Conservation (phyloP, 1,140 invertebrate species). For the Drosophila insularis region DNA sequence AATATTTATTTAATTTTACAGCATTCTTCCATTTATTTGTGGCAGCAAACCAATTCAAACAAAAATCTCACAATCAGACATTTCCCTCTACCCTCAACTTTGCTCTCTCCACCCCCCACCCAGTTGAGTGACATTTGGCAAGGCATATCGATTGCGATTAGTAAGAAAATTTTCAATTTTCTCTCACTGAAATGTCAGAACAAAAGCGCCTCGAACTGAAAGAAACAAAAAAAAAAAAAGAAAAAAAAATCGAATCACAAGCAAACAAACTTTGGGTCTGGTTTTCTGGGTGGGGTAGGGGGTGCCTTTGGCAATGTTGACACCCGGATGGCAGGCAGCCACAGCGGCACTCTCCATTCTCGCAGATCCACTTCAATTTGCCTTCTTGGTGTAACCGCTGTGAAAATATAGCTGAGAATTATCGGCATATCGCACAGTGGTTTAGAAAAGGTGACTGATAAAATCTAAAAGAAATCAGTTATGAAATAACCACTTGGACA, state of each 20-base stretch:
- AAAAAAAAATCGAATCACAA: slow-evolving; percentile 40
- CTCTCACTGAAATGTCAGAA: slow-evolving; percentile 60
- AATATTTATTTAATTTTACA: slow-evolving; percentile 80
- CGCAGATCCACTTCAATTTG: slow-evolving; percentile 23
- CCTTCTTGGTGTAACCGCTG: slow-evolving; percentile 69
- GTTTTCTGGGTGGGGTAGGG: slow-evolving; percentile 14
- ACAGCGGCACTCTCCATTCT: slow-evolving; percentile 12
- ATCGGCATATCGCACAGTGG: slow-evolving; percentile 51
- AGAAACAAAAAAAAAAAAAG: slow-evolving; percentile 25
- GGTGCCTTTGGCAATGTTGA: slow-evolving; percentile 64
- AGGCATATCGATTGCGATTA: slow-evolving; percentile 80
- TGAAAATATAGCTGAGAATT: slow-evolving; percentile 73
- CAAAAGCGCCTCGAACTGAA: slow-evolving; percentile 35
- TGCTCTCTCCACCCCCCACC: neutral
- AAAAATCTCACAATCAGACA: slow-evolving; percentile 30
- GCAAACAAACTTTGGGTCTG: slow-evolving; percentile 50
- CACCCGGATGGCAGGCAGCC: slow-evolving; percentile 62
- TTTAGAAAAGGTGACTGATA: neutral
- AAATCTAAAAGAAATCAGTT: neutral
- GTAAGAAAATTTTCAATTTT: slow-evolving; percentile 78
- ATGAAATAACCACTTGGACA: too few relatives aligned
- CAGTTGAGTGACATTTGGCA: slow-evolving; percentile 73
- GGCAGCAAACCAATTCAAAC: slow-evolving; percentile 58
- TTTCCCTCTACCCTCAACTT: neutral
- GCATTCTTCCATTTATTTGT: slow-evolving; percentile 81